Percentiles rank a stretch among this genome's conserved stretches.
Evolutionary conservation across 1,140 invertebrate species (phyloP).

Genomic region (Heliothis virescens): DNA sequence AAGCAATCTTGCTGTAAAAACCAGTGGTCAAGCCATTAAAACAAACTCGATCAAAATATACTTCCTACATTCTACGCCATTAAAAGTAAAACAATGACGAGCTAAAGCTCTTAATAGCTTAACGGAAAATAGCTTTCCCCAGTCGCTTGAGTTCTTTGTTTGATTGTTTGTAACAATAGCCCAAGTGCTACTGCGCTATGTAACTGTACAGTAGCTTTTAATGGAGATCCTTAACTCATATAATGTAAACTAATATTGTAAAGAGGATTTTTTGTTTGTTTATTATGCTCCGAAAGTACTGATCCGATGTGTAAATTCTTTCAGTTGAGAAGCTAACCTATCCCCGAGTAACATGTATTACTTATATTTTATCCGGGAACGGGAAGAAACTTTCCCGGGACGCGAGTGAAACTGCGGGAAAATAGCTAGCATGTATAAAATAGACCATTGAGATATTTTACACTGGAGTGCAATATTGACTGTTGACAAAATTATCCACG

Average conservation of each 20-base stretch:
- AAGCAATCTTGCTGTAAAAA: neutral
- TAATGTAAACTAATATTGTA: neutral
- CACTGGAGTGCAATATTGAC: no score
- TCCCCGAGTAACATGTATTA: no score
- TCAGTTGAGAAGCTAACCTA: no score
- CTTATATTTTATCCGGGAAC: no score
- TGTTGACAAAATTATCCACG: no score
- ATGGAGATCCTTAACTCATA: neutral
- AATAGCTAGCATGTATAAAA: no score
- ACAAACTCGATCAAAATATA: neutral
- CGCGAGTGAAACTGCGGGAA: no score
- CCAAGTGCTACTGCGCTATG: slow-evolving; percentile 4
- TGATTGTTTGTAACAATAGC: slow-evolving; percentile 29
- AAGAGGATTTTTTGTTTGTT: no score
- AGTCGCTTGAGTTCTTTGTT: slow-evolving; percentile 33
- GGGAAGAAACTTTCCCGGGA: no score
- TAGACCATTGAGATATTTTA: no score
- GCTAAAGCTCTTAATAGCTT: slow-evolving; percentile 29
- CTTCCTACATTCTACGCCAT: neutral
- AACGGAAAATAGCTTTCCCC: slow-evolving; percentile 26
- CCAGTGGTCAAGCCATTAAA: neutral
- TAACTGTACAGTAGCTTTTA: neutral
- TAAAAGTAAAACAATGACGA: slow-evolving; percentile 29
- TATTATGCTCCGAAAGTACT: no score
- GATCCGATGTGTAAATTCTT: no score